phyloP scores from a whole-genome alignment of 2,797 vertebrate genomes.

The Cheirogaleus major region DNA sequence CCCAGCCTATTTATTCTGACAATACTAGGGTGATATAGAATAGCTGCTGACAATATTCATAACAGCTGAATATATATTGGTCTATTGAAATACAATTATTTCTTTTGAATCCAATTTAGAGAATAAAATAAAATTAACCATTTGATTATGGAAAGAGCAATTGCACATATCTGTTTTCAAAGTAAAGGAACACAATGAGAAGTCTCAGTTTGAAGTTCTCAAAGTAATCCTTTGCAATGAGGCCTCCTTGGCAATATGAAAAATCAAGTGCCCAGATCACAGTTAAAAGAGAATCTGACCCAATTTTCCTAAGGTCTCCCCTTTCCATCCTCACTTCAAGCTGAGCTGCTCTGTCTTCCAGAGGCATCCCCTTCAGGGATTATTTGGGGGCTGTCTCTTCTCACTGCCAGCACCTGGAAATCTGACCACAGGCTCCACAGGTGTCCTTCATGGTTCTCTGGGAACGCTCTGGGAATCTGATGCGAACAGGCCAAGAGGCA shows the following conservation, averaged over 20 bases:
- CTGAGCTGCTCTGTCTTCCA: background rate
- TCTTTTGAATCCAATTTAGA: conserved; percentile 4
- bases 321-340: background rate
- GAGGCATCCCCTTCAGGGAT: background rate
- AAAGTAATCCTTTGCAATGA: background rate
- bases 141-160: conserved; percentile 22
- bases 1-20: conserved; percentile 12
- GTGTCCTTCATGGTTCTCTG: background rate
- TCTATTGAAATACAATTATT: background rate
- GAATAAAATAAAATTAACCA: conserved; percentile 31
- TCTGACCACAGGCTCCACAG: background rate
- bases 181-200: background rate
- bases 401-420: background rate
- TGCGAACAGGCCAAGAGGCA: background rate
- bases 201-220: background rate
- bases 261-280: background rate
- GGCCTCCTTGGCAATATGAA: background rate
- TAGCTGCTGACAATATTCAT: background rate
- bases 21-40: background rate
- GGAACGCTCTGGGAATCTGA: background rate
- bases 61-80: background rate
- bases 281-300: background rate
- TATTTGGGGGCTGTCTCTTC: background rate
- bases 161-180: background rate
- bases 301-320: background rate